Percentiles rank a stretch among this genome's conserved stretches.
These are phyloP conservation scores for Falco columbarius DNA, from an alignment of 2,797 vertebrate genomes.

Conservation along the genomic window DNA sequence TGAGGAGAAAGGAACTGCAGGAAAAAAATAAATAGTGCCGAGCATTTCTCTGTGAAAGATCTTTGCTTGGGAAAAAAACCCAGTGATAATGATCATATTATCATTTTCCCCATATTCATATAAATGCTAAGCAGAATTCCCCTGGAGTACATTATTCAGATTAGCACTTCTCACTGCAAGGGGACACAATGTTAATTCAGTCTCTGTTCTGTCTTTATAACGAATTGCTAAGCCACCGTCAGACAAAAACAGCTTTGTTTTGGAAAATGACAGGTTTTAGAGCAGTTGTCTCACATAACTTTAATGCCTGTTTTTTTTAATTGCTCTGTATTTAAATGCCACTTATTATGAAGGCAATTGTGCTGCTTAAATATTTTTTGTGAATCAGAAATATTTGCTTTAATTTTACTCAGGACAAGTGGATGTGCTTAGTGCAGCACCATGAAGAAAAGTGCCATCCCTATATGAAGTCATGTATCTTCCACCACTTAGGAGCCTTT, in stretches of 20 bases:
- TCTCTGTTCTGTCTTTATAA: constrained; percentile 3
- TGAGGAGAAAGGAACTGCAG: background rate
- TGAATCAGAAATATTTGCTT: background rate
- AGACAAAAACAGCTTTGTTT: constrained; percentile 9
- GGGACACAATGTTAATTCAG: background rate
- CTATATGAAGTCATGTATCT: background rate
- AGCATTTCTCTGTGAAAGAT: background rate
- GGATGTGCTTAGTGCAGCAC: background rate
- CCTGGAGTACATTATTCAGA: constrained; percentile 11
- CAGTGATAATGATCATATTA: background rate
- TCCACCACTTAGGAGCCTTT: background rate
- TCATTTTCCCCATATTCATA: background rate
- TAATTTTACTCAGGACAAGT: background rate
- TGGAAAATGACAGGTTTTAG: constrained; percentile 10
- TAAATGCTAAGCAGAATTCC: background rate
- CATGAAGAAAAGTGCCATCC: background rate
- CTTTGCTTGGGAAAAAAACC: background rate
- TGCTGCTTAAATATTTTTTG: background rate
- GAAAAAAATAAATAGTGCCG: background rate
- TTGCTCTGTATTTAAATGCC: constrained; percentile 5
- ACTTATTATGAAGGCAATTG: background rate
- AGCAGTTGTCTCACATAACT: background rate
- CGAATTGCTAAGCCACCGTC: background rate
- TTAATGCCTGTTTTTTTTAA: background rate
- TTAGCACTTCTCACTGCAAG: constrained; percentile 1